These are phyloP conservation scores for Muraenolepis orangiensis DNA, from an alignment of 2,797 vertebrate genomes.

Conservation along the genomic window DNA sequence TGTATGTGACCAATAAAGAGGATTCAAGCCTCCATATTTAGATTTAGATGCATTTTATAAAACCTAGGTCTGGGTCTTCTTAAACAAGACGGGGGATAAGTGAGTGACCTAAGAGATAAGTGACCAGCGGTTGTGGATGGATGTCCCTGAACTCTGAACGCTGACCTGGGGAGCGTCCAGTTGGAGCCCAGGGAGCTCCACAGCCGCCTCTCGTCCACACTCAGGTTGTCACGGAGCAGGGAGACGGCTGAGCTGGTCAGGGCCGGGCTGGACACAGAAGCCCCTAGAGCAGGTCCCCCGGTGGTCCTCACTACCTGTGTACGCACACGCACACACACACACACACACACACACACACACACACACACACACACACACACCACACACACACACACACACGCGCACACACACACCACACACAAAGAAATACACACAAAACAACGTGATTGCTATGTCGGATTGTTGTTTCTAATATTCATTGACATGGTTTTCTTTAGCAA, in stretches of 20 bases:
- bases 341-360: neutral
- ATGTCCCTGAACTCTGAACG: neutral
- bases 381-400: conserved; percentile 9
- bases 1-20: too few species aligned
- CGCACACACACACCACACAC: conserved; percentile 5
- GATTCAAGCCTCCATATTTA: too few species aligned
- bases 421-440: neutral
- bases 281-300: conserved; percentile 73
- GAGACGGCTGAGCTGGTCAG: conserved; percentile 78
- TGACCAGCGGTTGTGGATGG: too few species aligned
- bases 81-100: too few species aligned
- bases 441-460: neutral
- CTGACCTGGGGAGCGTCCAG: conserved; percentile 82
- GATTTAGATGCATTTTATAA: too few species aligned
- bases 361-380: conserved; percentile 6
- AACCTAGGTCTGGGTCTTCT: too few species aligned
- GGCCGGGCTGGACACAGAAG: conserved; percentile 72
- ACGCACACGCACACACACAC: conserved; percentile 21
- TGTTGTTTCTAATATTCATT: neutral
- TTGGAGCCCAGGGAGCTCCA: conserved; percentile 82
- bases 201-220: conserved; percentile 69
- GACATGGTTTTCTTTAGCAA: too few species aligned
- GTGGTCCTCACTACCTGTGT: conserved; percentile 81
- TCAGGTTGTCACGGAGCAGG: conserved; percentile 74
- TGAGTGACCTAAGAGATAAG: too few species aligned